A percentile compares a stretch with the other conserved stretches of the same genome.
phyloP scores from a whole-genome alignment of 2,797 vertebrate species.

The Pogonophryne albipinna region DNA sequence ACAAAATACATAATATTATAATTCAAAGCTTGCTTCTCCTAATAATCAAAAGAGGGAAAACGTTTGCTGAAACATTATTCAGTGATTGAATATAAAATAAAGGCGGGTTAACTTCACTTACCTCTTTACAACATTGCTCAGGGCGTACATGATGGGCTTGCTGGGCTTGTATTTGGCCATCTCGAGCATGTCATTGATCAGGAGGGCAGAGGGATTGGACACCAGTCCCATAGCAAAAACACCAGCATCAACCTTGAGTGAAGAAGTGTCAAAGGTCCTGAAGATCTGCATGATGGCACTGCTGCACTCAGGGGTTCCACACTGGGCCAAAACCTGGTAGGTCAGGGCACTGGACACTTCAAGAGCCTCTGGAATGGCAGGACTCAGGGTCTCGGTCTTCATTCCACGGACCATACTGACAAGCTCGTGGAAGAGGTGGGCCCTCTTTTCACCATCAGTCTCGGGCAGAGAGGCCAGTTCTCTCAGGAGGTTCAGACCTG shows the following conservation, averaged over 20 bases:
- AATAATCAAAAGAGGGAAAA: background rate
- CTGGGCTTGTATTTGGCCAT: conserved; percentile 90
- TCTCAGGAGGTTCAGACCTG: conserved; percentile 84
- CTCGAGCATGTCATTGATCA: conserved; percentile 89
- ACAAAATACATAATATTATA: background rate
- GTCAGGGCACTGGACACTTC: conserved; percentile 85
- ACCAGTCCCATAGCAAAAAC: conserved; percentile 91
- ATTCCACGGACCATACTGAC: conserved; percentile 89
- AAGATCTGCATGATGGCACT: conserved; percentile 90
- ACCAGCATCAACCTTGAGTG: conserved; percentile 85
- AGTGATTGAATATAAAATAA: background rate
- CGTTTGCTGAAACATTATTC: background rate
- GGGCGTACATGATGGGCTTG: conserved; percentile 91
- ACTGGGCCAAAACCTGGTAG: conserved; percentile 92
- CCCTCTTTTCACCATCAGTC: conserved; percentile 87
- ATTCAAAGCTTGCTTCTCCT: background rate
- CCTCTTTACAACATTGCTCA: conserved; percentile 92
- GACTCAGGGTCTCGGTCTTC: conserved; percentile 81
- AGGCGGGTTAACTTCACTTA: conserved; percentile 64
- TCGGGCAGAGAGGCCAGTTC: conserved; percentile 86
- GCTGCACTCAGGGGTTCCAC: conserved; percentile 93
- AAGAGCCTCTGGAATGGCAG: conserved; percentile 87
- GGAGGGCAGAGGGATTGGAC: conserved; percentile 87
- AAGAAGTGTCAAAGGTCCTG: conserved; percentile 80
- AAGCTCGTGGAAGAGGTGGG: conserved; percentile 89